Percentiles rank a stretch among this genome's conserved stretches.
phyloP scores from a whole-genome alignment of 2,113 vertebrate genomes.

The Pampusana beccarii region DNA sequence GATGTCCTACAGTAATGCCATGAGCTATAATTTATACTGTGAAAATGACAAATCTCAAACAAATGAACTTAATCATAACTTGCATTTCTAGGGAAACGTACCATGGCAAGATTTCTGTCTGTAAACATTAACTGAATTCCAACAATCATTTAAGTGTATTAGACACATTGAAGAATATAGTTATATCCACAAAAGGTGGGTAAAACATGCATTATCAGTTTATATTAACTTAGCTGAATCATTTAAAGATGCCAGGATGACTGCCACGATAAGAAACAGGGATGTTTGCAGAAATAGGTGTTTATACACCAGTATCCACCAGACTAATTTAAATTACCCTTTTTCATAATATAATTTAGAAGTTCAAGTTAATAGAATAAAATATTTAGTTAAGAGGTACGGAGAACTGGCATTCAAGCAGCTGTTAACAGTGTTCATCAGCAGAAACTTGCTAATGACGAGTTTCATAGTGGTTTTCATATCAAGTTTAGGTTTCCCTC shows the following conservation, averaged over 20 bases:
- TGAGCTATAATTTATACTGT: background rate
- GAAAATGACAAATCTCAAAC: background rate
- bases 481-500: slow-evolving; percentile 7
- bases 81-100: background rate
- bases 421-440: slow-evolving; percentile 32
- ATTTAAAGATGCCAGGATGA: background rate
- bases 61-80: background rate
- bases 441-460: background rate
- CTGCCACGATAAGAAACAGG: background rate
- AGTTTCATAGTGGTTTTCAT: slow-evolving; percentile 33
- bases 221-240: background rate
- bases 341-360: slow-evolving; percentile 7
- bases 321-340: background rate
- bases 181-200: background rate
- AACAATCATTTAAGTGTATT: background rate
- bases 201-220: background rate
- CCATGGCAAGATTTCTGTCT: background rate
- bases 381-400: slow-evolving; percentile 30
- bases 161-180: background rate
- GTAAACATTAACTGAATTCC: background rate
- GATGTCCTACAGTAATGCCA: background rate
- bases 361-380: slow-evolving; percentile 45
- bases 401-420: slow-evolving; percentile 57
- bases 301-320: background rate
- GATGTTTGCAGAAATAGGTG: background rate